Evolutionary conservation across 2,888 invertebrate species (phyloP).

Genomic region (Nyleta sp.): DNA sequence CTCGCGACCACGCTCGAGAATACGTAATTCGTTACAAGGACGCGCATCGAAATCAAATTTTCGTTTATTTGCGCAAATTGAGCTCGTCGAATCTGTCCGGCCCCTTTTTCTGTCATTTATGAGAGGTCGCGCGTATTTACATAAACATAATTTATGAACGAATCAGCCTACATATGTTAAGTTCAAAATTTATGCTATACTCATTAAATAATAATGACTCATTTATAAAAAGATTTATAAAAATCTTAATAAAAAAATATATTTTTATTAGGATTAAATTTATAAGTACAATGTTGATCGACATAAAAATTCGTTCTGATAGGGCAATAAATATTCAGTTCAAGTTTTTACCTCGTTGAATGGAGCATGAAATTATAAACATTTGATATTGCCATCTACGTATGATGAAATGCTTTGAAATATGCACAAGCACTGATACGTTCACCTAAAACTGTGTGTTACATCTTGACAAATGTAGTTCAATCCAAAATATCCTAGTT

Average conservation of each 20-base stretch:
- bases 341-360: constrained; percentile 23
- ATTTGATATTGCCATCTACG: neutral
- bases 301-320: neutral
- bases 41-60: constrained; percentile 22
- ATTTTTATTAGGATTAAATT: neutral
- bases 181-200: too few relatives aligned
- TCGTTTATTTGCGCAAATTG: constrained; percentile 4
- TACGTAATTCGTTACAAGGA: constrained; percentile 12
- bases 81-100: neutral
- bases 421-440: neutral
- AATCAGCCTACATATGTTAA: too few relatives aligned
- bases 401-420: constrained; percentile 20
- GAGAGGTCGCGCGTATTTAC: neutral
- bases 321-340: constrained; percentile 28
- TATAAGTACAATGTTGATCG: neutral
- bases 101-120: neutral
- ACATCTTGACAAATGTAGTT: neutral
- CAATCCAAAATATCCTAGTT: too few relatives aligned
- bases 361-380: constrained; percentile 44
- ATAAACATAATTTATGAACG: constrained; percentile 3
- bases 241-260: too few relatives aligned
- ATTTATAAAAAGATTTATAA: too few relatives aligned
- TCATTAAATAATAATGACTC: too few relatives aligned
- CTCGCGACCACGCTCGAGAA: neutral
- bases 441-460: constrained; percentile 1